Percentiles rank a stretch among this genome's conserved stretches.
Conservation (phyloP, 2,888 invertebrate species). For the Oscheius sp. region DNA sequence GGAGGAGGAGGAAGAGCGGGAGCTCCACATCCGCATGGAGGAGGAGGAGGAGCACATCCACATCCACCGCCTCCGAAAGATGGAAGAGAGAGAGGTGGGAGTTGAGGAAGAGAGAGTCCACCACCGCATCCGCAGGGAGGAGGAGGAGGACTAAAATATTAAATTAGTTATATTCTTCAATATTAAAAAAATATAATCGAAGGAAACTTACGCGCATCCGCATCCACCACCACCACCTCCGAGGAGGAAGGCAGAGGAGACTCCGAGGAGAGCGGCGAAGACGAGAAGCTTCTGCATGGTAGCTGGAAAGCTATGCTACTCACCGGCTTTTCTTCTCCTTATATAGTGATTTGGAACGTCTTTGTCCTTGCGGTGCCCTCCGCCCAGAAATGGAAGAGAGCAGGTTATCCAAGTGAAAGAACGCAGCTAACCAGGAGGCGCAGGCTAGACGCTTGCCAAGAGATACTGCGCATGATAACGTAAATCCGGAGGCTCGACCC, state of each 20-base stretch:
- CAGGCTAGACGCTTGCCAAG: conserved; percentile 26
- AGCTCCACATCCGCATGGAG: conserved; percentile 1
- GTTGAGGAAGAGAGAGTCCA: conserved; percentile 41
- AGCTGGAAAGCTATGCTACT: neutral
- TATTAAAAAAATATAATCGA: conserved; percentile 11
- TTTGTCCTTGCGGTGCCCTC: conserved; percentile 31
- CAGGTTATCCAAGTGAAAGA: conserved; percentile 21
- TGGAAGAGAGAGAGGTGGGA: conserved; percentile 26
- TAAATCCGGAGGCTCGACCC: conserved; percentile 19
- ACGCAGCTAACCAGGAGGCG: conserved; percentile 1
- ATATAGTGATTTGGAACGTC: conserved; percentile 21
- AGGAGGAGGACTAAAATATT: conserved; percentile 39
- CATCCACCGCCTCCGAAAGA: neutral
- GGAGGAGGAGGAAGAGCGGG: conserved; percentile 33
- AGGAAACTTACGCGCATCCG: conserved; percentile 52
- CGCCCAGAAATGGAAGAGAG: conserved; percentile 28
- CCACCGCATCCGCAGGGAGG: conserved; percentile 48
- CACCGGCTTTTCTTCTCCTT: conserved; percentile 1
- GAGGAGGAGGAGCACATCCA: conserved; percentile 13
- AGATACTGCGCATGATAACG: conserved; percentile 25
- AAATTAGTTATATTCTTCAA: neutral
- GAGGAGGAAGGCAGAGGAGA: conserved; percentile 44
- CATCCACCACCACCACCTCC: conserved; percentile 47
- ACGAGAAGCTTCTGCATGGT: conserved; percentile 51
- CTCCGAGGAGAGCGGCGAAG: conserved; percentile 42